phyloP scores from a whole-genome alignment of 2,113 vertebrate species.

The Cnemophilus loriae region DNA sequence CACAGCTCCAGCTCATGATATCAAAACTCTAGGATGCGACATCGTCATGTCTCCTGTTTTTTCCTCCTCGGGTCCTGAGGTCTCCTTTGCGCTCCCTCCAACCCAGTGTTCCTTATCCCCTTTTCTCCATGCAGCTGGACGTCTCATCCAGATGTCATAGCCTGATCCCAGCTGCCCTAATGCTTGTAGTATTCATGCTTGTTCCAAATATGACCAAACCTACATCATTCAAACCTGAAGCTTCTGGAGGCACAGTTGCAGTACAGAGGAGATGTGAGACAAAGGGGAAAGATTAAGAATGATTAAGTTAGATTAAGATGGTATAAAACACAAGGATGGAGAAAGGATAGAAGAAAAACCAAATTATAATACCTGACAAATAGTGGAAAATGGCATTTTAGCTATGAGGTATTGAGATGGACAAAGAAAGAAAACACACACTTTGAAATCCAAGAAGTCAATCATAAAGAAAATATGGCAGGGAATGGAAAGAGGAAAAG shows the following conservation, averaged over 20 bases:
- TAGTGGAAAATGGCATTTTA: neutral
- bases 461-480: neutral
- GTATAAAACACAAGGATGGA: neutral
- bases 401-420: neutral
- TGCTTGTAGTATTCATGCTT: neutral
- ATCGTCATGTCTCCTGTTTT: neutral
- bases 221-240: neutral
- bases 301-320: neutral
- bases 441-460: neutral
- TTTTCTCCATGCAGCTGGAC: neutral
- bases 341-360: neutral
- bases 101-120: neutral
- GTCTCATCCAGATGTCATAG: neutral
- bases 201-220: neutral
- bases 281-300: neutral
- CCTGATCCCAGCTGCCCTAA: neutral
- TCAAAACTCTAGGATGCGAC: neutral
- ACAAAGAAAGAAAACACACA: neutral
- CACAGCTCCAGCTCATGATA: neutral
- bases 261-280: neutral
- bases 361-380: accelerated
- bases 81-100: neutral
- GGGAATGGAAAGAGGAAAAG: neutral
- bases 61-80: neutral
- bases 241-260: neutral